phyloP scores from a whole-genome alignment of 2,113 vertebrate genomes.

The Vulpes vulpes region DNA sequence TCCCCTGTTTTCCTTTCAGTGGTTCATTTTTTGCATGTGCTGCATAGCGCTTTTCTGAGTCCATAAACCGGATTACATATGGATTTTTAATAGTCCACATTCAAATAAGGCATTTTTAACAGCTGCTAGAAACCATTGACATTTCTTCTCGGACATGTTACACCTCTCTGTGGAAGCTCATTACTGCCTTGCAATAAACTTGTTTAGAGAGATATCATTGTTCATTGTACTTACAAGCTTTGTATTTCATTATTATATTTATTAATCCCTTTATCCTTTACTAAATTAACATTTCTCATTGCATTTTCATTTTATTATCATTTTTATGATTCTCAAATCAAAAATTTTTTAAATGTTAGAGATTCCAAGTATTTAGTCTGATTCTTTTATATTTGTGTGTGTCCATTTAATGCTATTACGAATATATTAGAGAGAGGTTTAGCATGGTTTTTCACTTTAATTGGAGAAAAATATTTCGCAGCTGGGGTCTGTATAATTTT shows the following conservation, averaged over 20 bases:
- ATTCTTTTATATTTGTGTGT: background rate
- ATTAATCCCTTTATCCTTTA: background rate
- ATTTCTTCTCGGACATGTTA: background rate
- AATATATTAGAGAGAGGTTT: background rate
- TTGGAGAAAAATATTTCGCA: constrained; percentile 27
- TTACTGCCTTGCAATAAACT: background rate
- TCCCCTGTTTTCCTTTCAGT: background rate
- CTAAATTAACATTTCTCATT: background rate
- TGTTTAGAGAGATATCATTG: background rate
- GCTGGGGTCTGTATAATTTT: constrained; percentile 15
- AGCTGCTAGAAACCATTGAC: background rate
- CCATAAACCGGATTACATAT: background rate
- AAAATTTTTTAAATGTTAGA: background rate
- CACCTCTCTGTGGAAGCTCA: background rate
- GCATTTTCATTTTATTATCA: background rate
- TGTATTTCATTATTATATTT: background rate
- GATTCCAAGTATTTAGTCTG: background rate
- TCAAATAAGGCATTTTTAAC: background rate
- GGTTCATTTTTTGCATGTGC: background rate
- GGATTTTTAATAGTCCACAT: background rate
- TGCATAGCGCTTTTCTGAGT: background rate
- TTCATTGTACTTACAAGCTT: background rate
- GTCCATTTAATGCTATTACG: background rate
- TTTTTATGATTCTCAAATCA: constrained; percentile 19
- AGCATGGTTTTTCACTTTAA: background rate